These are phyloP conservation scores for Takifugu bimaculatus DNA, from an alignment of 2,113 vertebrate genomes.

Conservation along the genomic window DNA sequence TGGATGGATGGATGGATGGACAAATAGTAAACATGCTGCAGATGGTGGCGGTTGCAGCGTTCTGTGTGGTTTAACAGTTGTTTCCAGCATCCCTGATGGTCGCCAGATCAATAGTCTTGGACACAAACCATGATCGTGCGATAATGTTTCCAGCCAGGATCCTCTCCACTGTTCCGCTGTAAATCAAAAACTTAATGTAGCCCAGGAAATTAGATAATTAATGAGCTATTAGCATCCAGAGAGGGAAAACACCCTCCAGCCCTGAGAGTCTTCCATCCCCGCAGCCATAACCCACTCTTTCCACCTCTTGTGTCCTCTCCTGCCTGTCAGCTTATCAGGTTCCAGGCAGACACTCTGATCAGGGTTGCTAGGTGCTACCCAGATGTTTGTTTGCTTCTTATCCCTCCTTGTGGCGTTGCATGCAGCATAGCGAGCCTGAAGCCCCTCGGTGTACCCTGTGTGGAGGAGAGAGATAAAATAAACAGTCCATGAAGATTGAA, in stretches of 20 bases:
- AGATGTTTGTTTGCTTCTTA: slow-evolving; percentile 72
- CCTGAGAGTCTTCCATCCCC: slow-evolving; percentile 37
- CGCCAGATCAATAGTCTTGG: not conserved
- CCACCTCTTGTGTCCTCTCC: slow-evolving; percentile 56
- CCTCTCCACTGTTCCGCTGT: not conserved
- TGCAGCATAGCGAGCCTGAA: slow-evolving; percentile 42
- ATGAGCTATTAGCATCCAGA: slow-evolving; percentile 23
- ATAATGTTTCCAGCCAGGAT: not conserved
- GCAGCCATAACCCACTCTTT: slow-evolving; percentile 28
- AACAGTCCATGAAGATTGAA: slow-evolving; percentile 46
- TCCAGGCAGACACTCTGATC: slow-evolving; percentile 69
- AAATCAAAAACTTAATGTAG: not conserved
- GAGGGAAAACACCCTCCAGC: slow-evolving; percentile 31
- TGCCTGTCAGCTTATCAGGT: slow-evolving; percentile 73
- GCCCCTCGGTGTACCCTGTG: slow-evolving; percentile 56
- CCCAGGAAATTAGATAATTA: not conserved
- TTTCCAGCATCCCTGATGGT: too few relatives aligned
- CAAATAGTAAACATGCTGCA: too few relatives aligned
- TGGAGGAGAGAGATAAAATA: slow-evolving; percentile 70
- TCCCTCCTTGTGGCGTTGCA: slow-evolving; percentile 61
- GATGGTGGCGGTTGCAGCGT: too few relatives aligned
- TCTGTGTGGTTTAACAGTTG: too few relatives aligned
- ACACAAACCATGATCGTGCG: not conserved
- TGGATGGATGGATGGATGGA: not conserved
- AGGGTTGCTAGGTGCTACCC: slow-evolving; percentile 63